Evolutionary conservation across 1,140 invertebrate species (phyloP), one percentile per base, ranked within the genome.

Genomic region (Brachionus rotundiformis): DNA sequence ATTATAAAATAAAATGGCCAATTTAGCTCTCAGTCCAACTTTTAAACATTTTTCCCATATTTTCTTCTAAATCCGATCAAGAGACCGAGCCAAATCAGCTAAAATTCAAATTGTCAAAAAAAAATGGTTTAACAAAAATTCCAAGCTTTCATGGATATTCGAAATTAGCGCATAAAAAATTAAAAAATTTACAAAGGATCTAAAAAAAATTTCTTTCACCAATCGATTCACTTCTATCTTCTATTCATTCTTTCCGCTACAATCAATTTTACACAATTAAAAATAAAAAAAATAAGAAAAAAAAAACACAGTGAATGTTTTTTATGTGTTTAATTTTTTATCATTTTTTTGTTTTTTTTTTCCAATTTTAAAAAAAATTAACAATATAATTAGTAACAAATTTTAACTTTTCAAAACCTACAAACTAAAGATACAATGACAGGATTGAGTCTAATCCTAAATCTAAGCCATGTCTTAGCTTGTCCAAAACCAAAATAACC

Each of bases 291-390:
- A 54, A 54, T 19, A 54, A 54, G 23, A 54, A 25, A 25, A 54
- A 54, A 54, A 54, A 54, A 54, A 54, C 47, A 54, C 47, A 54
- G 23, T 54, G 19, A 54, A 54, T 54, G 19, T 23, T 65, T 29
- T 65, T 65, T 65, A 31, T 65, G 25, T 65, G 25, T 65, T 65
- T 65, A 27, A 65, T n/a, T n/a, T 65, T 65, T 65, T 31, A 65
- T 31, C 61, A 65, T 13, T 65, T 65, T 65, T 65, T 65, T 31
- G 25, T 23, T 31, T 65, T 65, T 54, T 54, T 54, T 65, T 65
- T 65, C 5, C 11, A 23, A 65, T 65, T 31, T 31, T 29, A 23
- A 23, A 33, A 59, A 59, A 65, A 29, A 65, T 65, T 31, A 31
- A 65, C 25, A 65, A 65, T n/a, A 31, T 31, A 65, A 65, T 33